These are phyloP conservation scores for Chorisops tibialis DNA, from an alignment of 2,888 invertebrate genomes.

Conservation along the genomic window DNA sequence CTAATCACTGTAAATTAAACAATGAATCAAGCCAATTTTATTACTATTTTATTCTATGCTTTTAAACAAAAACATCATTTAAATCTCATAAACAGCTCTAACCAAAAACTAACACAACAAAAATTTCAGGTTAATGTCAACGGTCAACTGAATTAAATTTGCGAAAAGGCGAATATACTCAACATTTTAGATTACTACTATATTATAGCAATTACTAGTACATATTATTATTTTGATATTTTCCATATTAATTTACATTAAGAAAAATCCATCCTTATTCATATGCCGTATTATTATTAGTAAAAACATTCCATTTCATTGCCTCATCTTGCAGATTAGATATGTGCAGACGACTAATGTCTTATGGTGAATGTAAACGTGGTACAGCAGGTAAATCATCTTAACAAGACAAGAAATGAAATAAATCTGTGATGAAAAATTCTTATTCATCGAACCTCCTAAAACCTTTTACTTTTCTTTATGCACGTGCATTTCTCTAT, in stretches of 20 bases:
- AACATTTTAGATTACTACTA: no score
- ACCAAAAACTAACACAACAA: no score
- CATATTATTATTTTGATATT: no score
- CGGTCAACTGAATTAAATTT: slow-evolving; percentile 14
- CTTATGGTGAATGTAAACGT: slow-evolving; percentile 94
- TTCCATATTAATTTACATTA: no score
- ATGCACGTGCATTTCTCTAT: not conserved
- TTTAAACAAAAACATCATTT: slow-evolving; percentile 3
- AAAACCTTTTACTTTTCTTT: not conserved
- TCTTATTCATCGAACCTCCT: not conserved
- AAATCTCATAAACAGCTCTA: not conserved
- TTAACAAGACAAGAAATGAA: slow-evolving; percentile 35
- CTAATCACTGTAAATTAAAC: no score
- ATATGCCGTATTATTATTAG: no score
- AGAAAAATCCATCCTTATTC: no score
- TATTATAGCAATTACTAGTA: no score
- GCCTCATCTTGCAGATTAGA: slow-evolving; percentile 81
- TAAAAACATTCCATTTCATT: slow-evolving; percentile 11
- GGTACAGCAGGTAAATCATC: slow-evolving; percentile 91
- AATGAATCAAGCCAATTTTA: no score
- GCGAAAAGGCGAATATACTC: no score
- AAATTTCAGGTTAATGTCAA: slow-evolving; percentile 22
- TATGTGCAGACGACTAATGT: slow-evolving; percentile 96
- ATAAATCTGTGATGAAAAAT: no score
- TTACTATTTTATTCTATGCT: slow-evolving; percentile 24